These are phyloP conservation scores for Arctopsyche grandis DNA, from an alignment of 1,140 invertebrate species.

Conservation along the genomic window DNA sequence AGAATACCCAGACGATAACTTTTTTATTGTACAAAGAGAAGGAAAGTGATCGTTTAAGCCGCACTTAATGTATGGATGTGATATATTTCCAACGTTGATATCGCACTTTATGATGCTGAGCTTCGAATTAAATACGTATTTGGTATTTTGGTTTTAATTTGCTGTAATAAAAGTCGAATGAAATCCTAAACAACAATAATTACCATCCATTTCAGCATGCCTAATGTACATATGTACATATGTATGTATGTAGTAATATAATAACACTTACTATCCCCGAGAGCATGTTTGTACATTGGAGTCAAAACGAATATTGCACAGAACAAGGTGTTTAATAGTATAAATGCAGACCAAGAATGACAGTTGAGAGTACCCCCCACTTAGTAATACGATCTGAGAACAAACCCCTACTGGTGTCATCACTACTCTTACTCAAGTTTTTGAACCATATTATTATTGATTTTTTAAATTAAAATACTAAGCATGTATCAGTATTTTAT, in stretches of 20 bases:
- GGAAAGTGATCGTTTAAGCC: conserved; percentile 14
- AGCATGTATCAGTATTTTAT: too few species aligned
- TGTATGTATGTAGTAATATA: not conserved
- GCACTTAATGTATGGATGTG: not conserved
- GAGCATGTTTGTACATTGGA: conserved; percentile 22
- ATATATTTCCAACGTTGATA: not conserved
- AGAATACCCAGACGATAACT: not conserved
- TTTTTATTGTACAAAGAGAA: conserved; percentile 23
- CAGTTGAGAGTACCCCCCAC: conserved; percentile 13
- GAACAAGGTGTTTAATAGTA: conserved; percentile 38
- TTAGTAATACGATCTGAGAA: conserved; percentile 25
- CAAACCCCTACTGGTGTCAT: not conserved
- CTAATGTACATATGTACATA: not conserved
- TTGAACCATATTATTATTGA: not conserved
- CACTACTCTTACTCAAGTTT: not conserved
- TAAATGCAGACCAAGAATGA: conserved; percentile 20
- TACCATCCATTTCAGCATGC: not conserved
- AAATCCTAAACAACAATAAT: too few species aligned
- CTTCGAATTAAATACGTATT: not conserved
- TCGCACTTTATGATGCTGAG: not conserved
- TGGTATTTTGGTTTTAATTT: not conserved
- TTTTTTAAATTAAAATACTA: too few species aligned
- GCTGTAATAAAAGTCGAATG: too few species aligned
- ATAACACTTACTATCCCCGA: not conserved
- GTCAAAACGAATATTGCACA: conserved; percentile 40